A percentile compares a stretch with the other conserved stretches of the same genome.
These are phyloP conservation scores for Vespertilio murinus DNA, from an alignment of 2,797 vertebrate species.

Conservation along the genomic window DNA sequence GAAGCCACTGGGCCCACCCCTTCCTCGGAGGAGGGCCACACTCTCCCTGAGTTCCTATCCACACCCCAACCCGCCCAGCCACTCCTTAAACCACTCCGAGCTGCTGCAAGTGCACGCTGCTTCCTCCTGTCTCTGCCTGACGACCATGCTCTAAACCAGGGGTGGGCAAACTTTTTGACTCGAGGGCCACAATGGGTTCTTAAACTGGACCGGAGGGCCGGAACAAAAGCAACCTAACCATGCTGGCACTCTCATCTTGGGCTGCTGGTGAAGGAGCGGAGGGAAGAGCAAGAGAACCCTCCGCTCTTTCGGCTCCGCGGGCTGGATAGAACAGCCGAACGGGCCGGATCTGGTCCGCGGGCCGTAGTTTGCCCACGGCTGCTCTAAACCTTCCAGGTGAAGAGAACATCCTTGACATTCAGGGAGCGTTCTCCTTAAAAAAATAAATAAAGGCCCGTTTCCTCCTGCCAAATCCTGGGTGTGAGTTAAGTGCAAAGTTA, in stretches of 20 bases:
- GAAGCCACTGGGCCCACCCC: not conserved
- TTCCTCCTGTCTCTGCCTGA: not conserved
- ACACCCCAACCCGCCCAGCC: not conserved
- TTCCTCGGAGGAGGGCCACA: accelerated
- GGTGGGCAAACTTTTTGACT: no score
- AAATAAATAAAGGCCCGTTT: not conserved
- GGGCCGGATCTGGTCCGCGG: no score
- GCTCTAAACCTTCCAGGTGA: not conserved
- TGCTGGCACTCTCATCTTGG: no score
- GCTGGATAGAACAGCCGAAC: no score
- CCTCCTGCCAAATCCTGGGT: constrained; percentile 71
- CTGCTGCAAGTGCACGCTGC: not conserved
- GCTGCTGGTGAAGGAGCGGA: no score
- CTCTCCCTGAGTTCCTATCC: not conserved
- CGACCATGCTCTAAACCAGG: not conserved
- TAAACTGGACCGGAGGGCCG: no score
- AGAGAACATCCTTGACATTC: constrained; percentile 4
- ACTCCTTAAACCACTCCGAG: not conserved
- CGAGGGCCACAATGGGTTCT: no score
- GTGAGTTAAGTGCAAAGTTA: constrained; percentile 71
- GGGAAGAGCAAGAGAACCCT: no score
- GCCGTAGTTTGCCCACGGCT: no score
- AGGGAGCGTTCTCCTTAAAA: constrained; percentile 45
- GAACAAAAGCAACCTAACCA: no score
- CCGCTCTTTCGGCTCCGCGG: no score